These are phyloP conservation scores for Yponomeuta evonymella DNA, from an alignment of 2,888 invertebrate species.

Conservation along the genomic window DNA sequence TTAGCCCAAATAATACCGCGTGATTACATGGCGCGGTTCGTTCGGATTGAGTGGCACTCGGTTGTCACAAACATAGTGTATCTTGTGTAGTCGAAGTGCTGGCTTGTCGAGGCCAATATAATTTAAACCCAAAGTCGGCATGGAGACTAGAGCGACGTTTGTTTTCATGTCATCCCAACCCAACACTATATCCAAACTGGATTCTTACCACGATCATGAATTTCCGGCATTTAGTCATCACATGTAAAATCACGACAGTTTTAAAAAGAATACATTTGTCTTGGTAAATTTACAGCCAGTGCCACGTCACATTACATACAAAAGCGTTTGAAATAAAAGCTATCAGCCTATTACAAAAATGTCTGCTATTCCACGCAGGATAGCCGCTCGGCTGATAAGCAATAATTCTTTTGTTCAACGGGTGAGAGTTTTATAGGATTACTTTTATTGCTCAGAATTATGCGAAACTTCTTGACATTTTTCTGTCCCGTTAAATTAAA, in stretches of 20 bases:
- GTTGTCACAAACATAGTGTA: constrained; percentile 36
- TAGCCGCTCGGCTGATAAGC: constrained; percentile 53
- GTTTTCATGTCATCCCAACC: neutral
- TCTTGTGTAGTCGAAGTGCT: neutral
- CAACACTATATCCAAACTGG: too few species aligned
- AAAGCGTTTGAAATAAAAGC: too few species aligned
- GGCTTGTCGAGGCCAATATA: neutral
- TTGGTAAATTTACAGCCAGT: constrained; percentile 65
- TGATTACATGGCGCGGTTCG: constrained; percentile 26
- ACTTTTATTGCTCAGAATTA: constrained; percentile 38
- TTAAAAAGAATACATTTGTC: constrained; percentile 29
- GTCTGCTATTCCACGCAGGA: constrained; percentile 61
- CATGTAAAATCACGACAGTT: too few species aligned
- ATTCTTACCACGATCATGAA: too few species aligned
- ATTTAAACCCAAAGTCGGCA: neutral
- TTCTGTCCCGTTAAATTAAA: constrained; percentile 1
- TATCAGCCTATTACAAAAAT: constrained; percentile 56
- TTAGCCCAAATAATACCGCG: constrained; percentile 45
- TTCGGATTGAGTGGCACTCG: constrained; percentile 38
- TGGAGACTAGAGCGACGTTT: neutral
- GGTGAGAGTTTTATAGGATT: constrained; percentile 45
- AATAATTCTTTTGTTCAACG: constrained; percentile 58
- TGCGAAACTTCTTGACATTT: constrained; percentile 15
- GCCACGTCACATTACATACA: constrained; percentile 26
- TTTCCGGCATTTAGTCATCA: too few species aligned